A percentile compares a stretch with the other conserved stretches of the same genome.
phyloP scores from a whole-genome alignment of 1,140 invertebrate genomes.

The Drosophila sproati region DNA sequence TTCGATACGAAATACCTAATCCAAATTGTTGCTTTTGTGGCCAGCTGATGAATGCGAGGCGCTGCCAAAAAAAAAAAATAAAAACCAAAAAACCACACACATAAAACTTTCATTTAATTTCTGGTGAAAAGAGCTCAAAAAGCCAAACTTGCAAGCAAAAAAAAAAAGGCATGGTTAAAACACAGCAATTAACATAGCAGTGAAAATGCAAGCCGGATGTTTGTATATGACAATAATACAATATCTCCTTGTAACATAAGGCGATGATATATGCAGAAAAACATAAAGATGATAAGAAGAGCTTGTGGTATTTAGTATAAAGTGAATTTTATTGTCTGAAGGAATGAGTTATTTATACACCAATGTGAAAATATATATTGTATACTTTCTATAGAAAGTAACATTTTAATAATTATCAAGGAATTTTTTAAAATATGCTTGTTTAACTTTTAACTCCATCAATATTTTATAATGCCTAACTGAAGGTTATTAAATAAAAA shows the following conservation, averaged over 20 bases:
- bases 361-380: no score
- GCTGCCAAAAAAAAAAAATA: conserved; percentile 43
- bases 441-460: no score
- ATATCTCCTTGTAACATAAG: background rate
- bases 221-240: conserved; percentile 8
- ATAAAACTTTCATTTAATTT: conserved; percentile 74
- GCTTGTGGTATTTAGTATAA: background rate
- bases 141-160: conserved; percentile 26
- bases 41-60: conserved; percentile 15
- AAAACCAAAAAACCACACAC: background rate
- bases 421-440: no score
- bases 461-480: no score
- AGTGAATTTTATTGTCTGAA: background rate
- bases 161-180: conserved; percentile 20
- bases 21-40: conserved; percentile 22
- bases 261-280: background rate
- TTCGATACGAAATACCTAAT: conserved; percentile 37
- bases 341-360: background rate
- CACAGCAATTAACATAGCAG: conserved; percentile 29
- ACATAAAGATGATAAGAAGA: background rate
- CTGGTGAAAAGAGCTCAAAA: conserved; percentile 56
- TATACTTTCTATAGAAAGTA: no score
- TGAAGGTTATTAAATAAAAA: no score
- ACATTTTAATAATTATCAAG: no score
- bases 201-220: conserved; percentile 37